A percentile compares a stretch with the other conserved stretches of the same genome.
Conservation (phyloP, 2,797 vertebrate genomes). For the Eulemur rubriventer region DNA sequence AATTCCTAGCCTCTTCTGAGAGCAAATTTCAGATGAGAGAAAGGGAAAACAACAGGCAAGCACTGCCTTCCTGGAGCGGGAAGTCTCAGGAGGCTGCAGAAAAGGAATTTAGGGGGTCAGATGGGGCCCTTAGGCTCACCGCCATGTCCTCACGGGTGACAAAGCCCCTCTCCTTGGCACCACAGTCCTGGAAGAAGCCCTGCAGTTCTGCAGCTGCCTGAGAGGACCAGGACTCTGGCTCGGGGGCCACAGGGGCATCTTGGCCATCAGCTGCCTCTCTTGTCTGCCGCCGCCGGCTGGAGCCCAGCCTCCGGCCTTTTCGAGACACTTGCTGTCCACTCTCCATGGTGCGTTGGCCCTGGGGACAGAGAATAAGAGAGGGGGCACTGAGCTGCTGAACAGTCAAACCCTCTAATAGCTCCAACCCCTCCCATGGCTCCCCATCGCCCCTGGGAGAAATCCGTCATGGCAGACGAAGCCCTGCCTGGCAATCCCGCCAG, state of each 20-base stretch:
- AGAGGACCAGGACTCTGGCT: not conserved
- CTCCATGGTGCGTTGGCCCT: conserved; percentile 67
- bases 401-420: not conserved
- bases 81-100: not conserved
- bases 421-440: not conserved
- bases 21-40: not conserved
- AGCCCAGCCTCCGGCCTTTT: conserved; percentile 83
- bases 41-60: not conserved
- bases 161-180: conserved; percentile 67
- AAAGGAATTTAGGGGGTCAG: not conserved
- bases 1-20: not conserved
- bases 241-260: fast-evolving
- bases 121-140: conserved; percentile 76
- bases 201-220: conserved; percentile 70
- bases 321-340: not conserved
- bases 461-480: no score
- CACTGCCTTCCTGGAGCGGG: not conserved
- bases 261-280: fast-evolving
- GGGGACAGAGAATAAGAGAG: not conserved
- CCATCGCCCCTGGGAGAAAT: no score
- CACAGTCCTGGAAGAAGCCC: conserved; percentile 69
- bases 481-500: not conserved
- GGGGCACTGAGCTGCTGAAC: not conserved
- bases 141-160: conserved; percentile 81
- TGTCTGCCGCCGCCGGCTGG: conserved; percentile 79